Evolutionary conservation across 2,888 invertebrate species (phyloP), one percentile per base, ranked within the genome.

Genomic region (Portevinia maculata): DNA sequence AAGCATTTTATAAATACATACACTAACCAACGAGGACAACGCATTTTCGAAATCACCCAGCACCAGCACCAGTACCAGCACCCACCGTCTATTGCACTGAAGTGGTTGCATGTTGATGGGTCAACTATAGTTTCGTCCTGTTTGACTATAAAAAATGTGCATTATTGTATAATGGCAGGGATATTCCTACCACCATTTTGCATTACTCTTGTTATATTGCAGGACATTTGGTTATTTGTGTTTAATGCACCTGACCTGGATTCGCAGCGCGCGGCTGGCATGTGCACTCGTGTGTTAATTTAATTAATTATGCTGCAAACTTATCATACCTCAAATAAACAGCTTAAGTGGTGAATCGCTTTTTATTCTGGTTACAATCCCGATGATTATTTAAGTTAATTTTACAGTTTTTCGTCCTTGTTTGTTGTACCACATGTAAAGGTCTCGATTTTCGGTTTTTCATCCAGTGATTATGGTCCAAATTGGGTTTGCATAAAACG

Each of bases 251-350:
- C 81, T 83, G 81, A 83, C 81, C 81, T 71, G 65, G 41, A 53
- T 81, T 39, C 39, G 46, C 7, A n/a, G n/a, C n/a, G n/a, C n/a
- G n/a, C 19, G 46, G 53, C n/a, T 39, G 52, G 21, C 19, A 50
- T 65, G n/a, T n/a, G 64, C 53, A 76, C 70, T 65, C 65, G 53
- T 44, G 65, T 52, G 76, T 76, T 78, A 83, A 83, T 83, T 83
- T 83, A 83, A 83, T 83, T 83, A 83, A 83, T 83, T 83, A 83
- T 55, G 69, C 53, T 13, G 65, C 60, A 71, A 76, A 76, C 81
- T 83, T 83, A 76, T 83, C 71, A 76, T 83, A 76, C 81, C 76
- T 71, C 76, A 83, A 71, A 83, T 71, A 83, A 76, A 83, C 71
- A 76, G 70, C 81, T 76, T 55, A 81, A 81, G 76, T 81, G 70